Evolutionary conservation across 1,140 invertebrate species (phyloP).

Genomic region (Hycleus phaleratus): DNA sequence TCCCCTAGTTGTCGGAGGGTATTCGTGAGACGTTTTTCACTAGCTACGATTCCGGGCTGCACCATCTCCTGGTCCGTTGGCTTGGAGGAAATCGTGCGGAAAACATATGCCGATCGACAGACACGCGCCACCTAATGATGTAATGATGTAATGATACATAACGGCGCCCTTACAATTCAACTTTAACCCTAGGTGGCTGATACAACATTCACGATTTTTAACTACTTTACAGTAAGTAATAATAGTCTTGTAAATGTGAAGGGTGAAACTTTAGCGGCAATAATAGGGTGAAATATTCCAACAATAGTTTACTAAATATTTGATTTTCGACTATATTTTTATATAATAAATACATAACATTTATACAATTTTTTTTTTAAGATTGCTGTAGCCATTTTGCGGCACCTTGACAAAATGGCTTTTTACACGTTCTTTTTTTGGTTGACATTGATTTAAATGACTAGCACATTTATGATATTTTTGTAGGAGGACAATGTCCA

Average conservation of each 20-base stretch:
- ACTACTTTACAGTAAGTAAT: no score
- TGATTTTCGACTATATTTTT: slow-evolving; percentile 29
- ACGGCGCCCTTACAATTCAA: slow-evolving; percentile 9
- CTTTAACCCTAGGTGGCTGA: not conserved
- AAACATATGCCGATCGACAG: slow-evolving; percentile 27
- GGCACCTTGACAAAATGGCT: slow-evolving; percentile 24
- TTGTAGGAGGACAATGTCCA: not conserved
- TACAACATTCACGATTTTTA: not conserved
- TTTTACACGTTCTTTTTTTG: slow-evolving; percentile 8
- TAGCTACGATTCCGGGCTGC: not conserved
- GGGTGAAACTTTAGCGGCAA: no score
- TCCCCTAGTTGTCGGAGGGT: not conserved
- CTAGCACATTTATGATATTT: slow-evolving; percentile 29
- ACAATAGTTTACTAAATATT: not conserved
- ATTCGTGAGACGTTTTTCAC: no score
- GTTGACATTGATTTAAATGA: slow-evolving; percentile 26
- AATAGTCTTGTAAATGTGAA: no score
- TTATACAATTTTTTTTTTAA: slow-evolving; percentile 32
- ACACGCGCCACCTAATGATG: slow-evolving; percentile 28
- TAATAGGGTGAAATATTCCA: not conserved
- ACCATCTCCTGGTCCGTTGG: not conserved
- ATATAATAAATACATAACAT: slow-evolving; percentile 42
- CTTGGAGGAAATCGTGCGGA: slow-evolving; percentile 20
- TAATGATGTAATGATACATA: slow-evolving; percentile 28
- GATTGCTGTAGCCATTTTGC: slow-evolving; percentile 25